A percentile compares a stretch with the other conserved stretches of the same genome.
These are phyloP conservation scores for Ormyrus thymus DNA, from an alignment of 2,888 invertebrate species.

Conservation along the genomic window DNA sequence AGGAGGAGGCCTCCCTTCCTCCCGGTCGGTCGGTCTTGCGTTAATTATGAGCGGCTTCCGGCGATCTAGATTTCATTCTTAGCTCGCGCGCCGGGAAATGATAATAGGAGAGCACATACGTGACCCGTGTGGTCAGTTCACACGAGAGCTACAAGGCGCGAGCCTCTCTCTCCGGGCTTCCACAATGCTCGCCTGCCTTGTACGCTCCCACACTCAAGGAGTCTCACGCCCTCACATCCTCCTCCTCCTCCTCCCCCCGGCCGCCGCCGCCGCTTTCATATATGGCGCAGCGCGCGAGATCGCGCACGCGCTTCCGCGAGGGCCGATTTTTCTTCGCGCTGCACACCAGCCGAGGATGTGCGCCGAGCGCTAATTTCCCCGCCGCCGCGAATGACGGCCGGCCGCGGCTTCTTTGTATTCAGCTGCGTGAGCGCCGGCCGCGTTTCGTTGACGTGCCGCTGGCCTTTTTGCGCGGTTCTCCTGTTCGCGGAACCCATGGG, in stretches of 20 bases:
- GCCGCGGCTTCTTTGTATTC: not conserved
- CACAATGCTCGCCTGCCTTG: constrained; percentile 57
- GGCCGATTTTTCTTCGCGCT: not conserved
- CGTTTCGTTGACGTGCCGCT: no score
- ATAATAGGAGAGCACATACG: constrained; percentile 71
- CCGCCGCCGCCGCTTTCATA: not conserved
- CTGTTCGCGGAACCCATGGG: no score
- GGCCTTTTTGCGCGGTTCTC: no score
- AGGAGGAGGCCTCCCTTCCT: no score
- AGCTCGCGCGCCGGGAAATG: constrained; percentile 71
- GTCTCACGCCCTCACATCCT: constrained; percentile 75
- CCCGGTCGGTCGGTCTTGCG: constrained; percentile 60
- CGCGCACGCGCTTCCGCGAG: constrained; percentile 48
- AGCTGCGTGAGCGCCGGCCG: not conserved
- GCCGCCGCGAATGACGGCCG: not conserved
- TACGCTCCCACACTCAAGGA: constrained; percentile 75
- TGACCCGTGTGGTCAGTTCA: constrained; percentile 76
- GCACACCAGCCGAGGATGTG: not conserved
- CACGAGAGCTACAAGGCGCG: constrained; percentile 72
- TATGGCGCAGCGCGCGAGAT: not conserved
- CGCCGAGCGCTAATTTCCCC: constrained; percentile 14
- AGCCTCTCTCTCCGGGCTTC: no score
- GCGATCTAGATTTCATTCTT: constrained; percentile 76
- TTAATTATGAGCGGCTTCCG: constrained; percentile 75
- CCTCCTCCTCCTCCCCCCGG: constrained; percentile 58